These are phyloP conservation scores for Malaclemys terrapin DNA, from an alignment of 2,113 vertebrate genomes.

Conservation along the genomic window DNA sequence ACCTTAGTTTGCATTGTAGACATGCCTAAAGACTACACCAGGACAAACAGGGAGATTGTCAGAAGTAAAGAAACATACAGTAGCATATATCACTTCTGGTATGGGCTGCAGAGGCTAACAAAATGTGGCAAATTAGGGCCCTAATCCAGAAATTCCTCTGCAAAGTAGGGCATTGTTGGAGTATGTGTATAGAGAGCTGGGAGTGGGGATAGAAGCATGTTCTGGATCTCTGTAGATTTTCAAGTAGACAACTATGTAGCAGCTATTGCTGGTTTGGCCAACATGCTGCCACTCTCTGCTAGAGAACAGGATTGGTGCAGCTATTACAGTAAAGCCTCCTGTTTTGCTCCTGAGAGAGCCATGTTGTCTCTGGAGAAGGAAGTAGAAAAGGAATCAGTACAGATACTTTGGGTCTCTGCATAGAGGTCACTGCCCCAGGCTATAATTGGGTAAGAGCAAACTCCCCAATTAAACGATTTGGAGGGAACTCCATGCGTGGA, in stretches of 20 bases:
- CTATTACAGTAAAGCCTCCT: background rate
- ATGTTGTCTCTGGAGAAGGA: background rate
- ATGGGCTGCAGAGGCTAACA: background rate
- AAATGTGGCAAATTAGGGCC: background rate
- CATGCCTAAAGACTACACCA: background rate
- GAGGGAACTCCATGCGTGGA: constrained; percentile 10
- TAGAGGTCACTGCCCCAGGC: background rate
- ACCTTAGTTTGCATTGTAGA: background rate
- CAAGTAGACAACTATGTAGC: background rate
- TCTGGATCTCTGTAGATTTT: background rate
- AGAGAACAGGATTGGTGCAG: background rate
- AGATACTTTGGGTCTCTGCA: background rate
- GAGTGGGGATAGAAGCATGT: background rate
- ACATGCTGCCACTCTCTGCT: background rate
- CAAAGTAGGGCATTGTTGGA: background rate
- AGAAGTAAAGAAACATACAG: background rate
- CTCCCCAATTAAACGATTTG: background rate
- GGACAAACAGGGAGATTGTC: background rate
- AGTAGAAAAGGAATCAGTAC: background rate
- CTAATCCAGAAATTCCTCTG: background rate
- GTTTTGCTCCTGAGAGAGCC: background rate
- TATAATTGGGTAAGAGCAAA: background rate
- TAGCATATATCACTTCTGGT: accelerated
- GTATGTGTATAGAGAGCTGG: accelerated
- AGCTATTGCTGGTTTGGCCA: background rate